These are phyloP conservation scores for Sarcophaga subvicina DNA, from an alignment of 2,888 invertebrate genomes.

Conservation along the genomic window DNA sequence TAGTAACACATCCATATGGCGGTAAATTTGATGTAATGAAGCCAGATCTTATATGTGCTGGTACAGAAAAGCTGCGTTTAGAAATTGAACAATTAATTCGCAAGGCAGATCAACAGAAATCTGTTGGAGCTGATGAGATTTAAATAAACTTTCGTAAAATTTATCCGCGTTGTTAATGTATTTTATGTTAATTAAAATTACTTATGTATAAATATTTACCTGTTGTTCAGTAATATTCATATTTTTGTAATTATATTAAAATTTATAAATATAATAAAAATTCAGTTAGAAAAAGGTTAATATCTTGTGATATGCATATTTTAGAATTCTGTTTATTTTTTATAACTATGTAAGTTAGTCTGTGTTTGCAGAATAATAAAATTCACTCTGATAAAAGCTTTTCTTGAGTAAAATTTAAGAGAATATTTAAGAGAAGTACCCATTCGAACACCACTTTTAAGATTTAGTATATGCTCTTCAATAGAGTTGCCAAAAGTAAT, in stretches of 20 bases:
- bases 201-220: constrained; percentile 19
- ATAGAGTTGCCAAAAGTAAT: constrained; percentile 18
- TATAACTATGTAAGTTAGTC: neutral
- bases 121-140: constrained; percentile 73
- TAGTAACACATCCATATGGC: constrained; percentile 86
- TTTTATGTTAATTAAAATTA: constrained; percentile 2
- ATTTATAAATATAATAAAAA: constrained; percentile 31
- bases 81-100: constrained; percentile 83
- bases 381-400: constrained; percentile 5
- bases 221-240: constrained; percentile 24
- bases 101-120: constrained; percentile 81
- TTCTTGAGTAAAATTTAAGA: neutral
- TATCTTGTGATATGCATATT: constrained; percentile 23
- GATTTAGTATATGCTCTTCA: neutral
- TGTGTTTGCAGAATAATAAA: constrained; percentile 13
- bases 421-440: neutral
- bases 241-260: neutral
- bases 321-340: constrained; percentile 10
- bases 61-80: constrained; percentile 82
- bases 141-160: neutral
- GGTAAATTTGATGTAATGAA: constrained; percentile 84
- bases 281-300: constrained; percentile 34
- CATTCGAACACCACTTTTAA: neutral
- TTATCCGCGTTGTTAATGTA: neutral
- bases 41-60: constrained; percentile 83